Conservation (phyloP, 2,888 invertebrate genomes). For the Ptilodon capucinus region DNA sequence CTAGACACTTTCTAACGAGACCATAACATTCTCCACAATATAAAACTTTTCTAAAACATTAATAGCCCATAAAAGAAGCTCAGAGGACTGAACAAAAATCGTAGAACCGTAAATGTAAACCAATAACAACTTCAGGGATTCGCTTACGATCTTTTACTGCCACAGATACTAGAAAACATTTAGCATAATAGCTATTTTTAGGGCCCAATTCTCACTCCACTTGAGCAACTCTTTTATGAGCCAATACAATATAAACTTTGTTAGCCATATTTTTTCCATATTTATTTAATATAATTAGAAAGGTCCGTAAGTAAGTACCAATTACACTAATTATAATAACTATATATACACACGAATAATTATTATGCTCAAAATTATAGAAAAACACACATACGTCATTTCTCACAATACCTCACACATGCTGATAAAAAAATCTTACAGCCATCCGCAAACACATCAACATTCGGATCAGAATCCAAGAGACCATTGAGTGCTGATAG, state of each 20-base stretch:
- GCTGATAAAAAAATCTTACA: no score
- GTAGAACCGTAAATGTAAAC: not conserved
- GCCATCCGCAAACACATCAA: no score
- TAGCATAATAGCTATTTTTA: not conserved
- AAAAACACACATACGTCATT: no score
- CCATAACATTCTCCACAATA: not conserved
- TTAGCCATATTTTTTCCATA: no score
- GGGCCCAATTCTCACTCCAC: not conserved
- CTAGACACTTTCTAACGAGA: not conserved
- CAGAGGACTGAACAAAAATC: not conserved
- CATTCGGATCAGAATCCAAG: no score
- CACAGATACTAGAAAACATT: not conserved
- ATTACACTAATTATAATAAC: no score
- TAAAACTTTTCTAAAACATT: not conserved
- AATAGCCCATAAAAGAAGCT: not conserved
- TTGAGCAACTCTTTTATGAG: not conserved
- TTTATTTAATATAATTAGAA: no score
- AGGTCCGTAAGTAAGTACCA: no score
- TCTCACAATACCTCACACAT: no score
- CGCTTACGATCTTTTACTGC: not conserved
- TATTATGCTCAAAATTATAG: no score
- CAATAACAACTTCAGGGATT: not conserved
- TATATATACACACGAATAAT: no score
- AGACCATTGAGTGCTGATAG: no score
- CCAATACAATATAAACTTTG: not conserved